Base-by-base conservation (phyloP, 2,113 vertebrate species). In the Strix aluco region DNA sequence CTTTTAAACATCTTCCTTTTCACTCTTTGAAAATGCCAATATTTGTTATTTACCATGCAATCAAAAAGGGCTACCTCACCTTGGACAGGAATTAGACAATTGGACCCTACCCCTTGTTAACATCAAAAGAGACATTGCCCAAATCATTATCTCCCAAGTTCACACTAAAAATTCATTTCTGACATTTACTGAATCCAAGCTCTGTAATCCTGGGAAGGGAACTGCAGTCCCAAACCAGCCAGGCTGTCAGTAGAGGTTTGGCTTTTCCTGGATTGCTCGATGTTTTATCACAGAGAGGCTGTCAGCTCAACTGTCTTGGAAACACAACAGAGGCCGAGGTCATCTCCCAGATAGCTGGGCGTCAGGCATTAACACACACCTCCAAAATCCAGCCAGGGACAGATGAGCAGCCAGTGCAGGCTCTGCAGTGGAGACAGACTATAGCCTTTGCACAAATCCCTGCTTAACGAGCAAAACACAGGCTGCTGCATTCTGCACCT, bases 271-370 rank as follows among this genome's bases (percentile, higher is more conserved):
- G 61, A 40, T 72, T 82, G 66, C 84, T 82, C 66, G 40, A 2
- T 26, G 62, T 15, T 82, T 36, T 82, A 79, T 42, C 57, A 38
- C 63, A 75, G 78, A 36, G 67, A 87, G 49, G 44, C 73, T 79
- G 65, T 59, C 77, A 63, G 89, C 91, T 93, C 58, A 42, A 72
- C 54, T 82, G 84, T 32, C 78, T 82, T 90, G 90, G 94, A 91
- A 92, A 92, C 73, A 80, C 66, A 95, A 85, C 87, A 93, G 73
- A 92, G 70, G 44, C 57, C 90, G 92, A 92, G 78, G 90, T 95
- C 87, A 73, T 27, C 54, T 70, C 90, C 49, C 70, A 29, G 73
- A 82, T 22, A 57, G 58, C 66, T 66, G 74, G 54, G 66, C 13
- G 3, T 32, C 86, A 77, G 67, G 70, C 52, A 6, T 42, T 70